These are phyloP conservation scores for Pristionchus arcanus DNA, from an alignment of 2,888 invertebrate genomes.

Conservation along the genomic window DNA sequence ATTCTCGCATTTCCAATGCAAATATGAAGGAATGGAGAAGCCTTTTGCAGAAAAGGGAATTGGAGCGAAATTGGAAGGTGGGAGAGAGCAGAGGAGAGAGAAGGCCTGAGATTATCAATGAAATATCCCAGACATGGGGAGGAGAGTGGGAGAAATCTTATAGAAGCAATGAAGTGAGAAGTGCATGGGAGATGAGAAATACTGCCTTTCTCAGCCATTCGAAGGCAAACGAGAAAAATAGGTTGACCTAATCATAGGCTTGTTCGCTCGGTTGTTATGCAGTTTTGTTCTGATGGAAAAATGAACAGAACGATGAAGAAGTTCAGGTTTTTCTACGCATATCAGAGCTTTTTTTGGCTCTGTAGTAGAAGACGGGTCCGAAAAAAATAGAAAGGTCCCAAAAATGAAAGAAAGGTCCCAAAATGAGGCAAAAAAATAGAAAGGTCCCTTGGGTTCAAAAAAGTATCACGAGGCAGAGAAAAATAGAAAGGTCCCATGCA, in stretches of 20 bases:
- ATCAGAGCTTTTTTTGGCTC: too few relatives aligned
- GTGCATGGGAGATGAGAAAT: not conserved
- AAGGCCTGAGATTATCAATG: conserved; percentile 11
- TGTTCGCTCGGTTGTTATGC: not conserved
- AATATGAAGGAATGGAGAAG: conserved; percentile 19
- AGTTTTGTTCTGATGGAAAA: too few relatives aligned
- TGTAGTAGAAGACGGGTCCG: too few relatives aligned
- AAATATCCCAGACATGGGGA: conserved; percentile 11
- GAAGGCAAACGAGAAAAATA: not conserved
- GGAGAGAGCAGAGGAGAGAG: not conserved
- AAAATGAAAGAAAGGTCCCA: too few relatives aligned
- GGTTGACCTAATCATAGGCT: not conserved
- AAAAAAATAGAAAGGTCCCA: too few relatives aligned
- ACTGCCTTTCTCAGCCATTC: not conserved
- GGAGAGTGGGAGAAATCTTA: conserved; percentile 17
- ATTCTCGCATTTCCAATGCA: conserved; percentile 22
- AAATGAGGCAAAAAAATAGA: too few relatives aligned
- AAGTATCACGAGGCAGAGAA: too few relatives aligned
- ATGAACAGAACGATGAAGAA: too few relatives aligned
- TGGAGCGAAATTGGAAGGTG: conserved; percentile 21
- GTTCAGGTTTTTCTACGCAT: too few relatives aligned
- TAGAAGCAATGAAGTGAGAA: not conserved
- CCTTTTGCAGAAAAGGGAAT: not conserved
- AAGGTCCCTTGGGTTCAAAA: too few relatives aligned
- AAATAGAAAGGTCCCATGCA: too few relatives aligned